These are phyloP conservation scores for Calameuta filiformis DNA, from an alignment of 2,888 invertebrate species.

Conservation along the genomic window DNA sequence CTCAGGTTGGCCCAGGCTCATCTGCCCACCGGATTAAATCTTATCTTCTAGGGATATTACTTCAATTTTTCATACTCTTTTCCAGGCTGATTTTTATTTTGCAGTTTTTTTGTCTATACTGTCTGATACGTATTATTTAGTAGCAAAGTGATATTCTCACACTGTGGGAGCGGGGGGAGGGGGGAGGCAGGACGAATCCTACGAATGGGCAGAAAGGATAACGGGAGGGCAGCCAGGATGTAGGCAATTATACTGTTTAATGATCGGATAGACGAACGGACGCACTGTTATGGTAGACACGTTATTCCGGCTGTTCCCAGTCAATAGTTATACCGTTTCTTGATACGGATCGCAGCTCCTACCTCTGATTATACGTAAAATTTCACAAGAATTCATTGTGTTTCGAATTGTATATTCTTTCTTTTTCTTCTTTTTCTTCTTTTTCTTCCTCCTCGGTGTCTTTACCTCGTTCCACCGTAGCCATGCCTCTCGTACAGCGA, in stretches of 20 bases:
- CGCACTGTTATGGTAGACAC: conserved; percentile 51
- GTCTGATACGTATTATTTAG: not conserved
- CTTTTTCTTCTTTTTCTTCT: no score
- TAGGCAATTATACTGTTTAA: conserved; percentile 60
- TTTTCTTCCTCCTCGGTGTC: not conserved
- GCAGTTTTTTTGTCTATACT: not conserved
- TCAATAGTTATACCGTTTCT: not conserved
- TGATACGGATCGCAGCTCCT: not conserved
- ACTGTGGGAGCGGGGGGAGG: not conserved
- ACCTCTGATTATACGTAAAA: not conserved
- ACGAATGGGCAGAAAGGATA: conserved; percentile 24
- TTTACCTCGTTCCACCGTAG: not conserved
- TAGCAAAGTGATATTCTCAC: not conserved
- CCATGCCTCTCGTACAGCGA: not conserved
- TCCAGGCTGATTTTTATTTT: not conserved
- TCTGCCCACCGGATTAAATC: not conserved
- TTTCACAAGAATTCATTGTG: not conserved
- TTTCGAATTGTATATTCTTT: not conserved
- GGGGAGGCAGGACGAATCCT: not conserved
- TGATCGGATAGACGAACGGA: conserved; percentile 52
- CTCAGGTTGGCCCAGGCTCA: not conserved
- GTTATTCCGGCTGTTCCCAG: conserved; percentile 39
- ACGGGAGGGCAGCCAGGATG: conserved; percentile 52
- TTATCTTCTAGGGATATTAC: not conserved
- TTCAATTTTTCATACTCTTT: not conserved